Conservation (phyloP, 2,113 vertebrate species). For the Lepidothrix coronata region DNA sequence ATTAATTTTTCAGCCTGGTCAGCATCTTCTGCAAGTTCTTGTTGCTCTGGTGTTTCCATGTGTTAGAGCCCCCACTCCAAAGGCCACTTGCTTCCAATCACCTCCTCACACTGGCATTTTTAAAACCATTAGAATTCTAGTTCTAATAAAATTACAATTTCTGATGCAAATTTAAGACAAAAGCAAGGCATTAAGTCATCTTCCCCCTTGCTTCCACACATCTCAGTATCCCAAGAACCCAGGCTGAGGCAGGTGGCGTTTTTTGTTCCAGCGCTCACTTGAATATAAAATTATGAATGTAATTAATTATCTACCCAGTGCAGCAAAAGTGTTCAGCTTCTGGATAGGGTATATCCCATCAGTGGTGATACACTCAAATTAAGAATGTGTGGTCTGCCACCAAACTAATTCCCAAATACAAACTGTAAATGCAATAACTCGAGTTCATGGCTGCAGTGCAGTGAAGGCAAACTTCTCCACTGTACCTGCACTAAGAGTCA, state of each 20-base stretch:
- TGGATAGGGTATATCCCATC: background rate
- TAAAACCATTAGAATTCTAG: background rate
- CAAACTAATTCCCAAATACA: background rate
- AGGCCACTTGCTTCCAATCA: background rate
- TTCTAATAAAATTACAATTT: background rate
- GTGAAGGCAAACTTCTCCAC: background rate
- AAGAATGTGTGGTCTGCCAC: background rate
- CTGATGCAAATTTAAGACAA: background rate
- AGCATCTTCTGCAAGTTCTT: background rate
- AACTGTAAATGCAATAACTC: background rate
- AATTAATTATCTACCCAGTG: background rate
- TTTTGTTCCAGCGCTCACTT: background rate
- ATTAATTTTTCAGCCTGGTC: background rate
- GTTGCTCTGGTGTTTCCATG: background rate
- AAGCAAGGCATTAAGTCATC: background rate
- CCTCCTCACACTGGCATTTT: background rate
- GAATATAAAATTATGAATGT: background rate
- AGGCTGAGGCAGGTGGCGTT: background rate
- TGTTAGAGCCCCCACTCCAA: background rate
- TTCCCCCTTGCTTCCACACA: background rate
- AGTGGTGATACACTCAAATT: background rate
- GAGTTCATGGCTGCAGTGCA: background rate
- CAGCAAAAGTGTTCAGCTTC: background rate
- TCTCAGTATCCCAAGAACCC: background rate
- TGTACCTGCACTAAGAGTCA: background rate